Evolutionary conservation across 2,888 invertebrate species (phyloP).

Genomic region (Andrena hattorfiana): DNA sequence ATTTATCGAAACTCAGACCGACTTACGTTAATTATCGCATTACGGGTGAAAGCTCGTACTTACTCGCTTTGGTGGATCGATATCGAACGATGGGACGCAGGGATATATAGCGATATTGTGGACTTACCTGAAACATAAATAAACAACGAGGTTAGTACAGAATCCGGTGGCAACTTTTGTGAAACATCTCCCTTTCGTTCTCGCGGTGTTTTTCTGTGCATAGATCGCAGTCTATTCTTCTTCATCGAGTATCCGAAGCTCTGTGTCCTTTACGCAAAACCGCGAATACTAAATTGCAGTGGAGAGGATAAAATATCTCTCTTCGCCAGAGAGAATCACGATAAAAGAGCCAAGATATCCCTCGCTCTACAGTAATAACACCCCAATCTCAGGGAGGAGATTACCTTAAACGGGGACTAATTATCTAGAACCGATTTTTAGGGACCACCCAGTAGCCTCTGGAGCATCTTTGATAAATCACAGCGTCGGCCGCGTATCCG

Average conservation of each 20-base stretch:
- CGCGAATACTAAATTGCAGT: too few species aligned
- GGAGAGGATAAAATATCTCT: too few species aligned
- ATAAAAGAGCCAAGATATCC: neutral
- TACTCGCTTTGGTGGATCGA: neutral
- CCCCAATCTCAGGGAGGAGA: neutral
- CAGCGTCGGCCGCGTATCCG: constrained; percentile 62
- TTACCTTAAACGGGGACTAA: constrained; percentile 29
- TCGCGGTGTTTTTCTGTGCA: too few species aligned
- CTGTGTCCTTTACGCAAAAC: too few species aligned
- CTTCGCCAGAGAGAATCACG: too few species aligned
- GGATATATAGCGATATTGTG: neutral
- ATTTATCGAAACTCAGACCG: neutral
- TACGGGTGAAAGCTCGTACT: constrained; percentile 33
- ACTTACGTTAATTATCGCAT: constrained; percentile 32
- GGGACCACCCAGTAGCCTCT: constrained; percentile 30
- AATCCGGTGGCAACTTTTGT: neutral
- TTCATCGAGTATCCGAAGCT: too few species aligned
- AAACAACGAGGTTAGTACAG: constrained; percentile 13
- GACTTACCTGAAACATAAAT: constrained; percentile 66
- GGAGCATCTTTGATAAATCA: constrained; percentile 61
- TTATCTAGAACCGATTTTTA: constrained; percentile 23
- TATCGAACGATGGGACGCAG: neutral
- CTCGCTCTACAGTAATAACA: neutral
- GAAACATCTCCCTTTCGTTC: neutral
- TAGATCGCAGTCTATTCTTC: too few species aligned